Percentiles rank a stretch among this genome's conserved stretches.
Evolutionary conservation across 2,797 vertebrate species (phyloP).

Genomic region (Pseudochirops corinnae): DNA sequence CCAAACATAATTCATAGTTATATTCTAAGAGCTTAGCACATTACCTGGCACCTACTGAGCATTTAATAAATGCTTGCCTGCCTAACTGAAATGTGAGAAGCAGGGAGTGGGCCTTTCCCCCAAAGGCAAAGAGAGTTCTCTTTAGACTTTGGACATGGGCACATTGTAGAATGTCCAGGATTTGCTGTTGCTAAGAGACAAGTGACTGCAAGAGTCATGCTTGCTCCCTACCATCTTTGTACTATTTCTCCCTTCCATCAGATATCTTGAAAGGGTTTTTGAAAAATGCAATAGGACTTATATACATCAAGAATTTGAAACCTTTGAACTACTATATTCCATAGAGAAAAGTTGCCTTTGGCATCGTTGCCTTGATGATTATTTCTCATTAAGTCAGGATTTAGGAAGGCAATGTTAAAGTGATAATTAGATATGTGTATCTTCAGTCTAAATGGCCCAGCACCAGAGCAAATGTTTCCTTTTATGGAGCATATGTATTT

Average conservation of each 20-base stretch:
- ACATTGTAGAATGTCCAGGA: too few relatives aligned
- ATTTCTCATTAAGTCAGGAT: background rate
- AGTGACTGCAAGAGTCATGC: background rate
- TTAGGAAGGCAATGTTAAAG: background rate
- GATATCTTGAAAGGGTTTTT: background rate
- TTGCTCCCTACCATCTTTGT: background rate
- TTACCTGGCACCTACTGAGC: background rate
- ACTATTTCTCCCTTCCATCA: background rate
- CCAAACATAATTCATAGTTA: background rate
- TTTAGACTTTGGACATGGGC: background rate
- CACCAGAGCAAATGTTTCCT: background rate
- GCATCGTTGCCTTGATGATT: background rate
- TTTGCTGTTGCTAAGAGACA: background rate
- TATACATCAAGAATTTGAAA: background rate
- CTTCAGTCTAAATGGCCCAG: background rate
- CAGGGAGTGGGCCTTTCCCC: background rate
- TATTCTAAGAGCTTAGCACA: background rate
- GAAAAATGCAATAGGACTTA: background rate
- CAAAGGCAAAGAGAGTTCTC: background rate
- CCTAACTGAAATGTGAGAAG: background rate
- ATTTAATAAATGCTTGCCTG: background rate
- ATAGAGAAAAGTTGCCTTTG: background rate
- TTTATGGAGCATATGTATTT: background rate
- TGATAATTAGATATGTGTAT: background rate
- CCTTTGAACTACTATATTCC: background rate